Conservation (phyloP, 2,888 invertebrate species). For the Notodonta ziczac region DNA sequence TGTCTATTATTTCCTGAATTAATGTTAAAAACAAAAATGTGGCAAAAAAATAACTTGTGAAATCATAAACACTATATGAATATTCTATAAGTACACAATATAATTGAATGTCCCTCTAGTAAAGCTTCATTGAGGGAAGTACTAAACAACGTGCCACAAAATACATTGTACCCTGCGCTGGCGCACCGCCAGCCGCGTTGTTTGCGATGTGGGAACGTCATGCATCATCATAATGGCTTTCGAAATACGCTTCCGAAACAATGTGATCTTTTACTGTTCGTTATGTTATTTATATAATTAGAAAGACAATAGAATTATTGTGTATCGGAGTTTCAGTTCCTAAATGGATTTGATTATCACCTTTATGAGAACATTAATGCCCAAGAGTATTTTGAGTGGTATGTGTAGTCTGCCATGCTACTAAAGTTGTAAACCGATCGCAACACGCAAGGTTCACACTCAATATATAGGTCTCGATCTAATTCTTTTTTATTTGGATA, state of each 20-base stretch:
- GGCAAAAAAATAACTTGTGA: too few species aligned
- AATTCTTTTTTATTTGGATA: too few species aligned
- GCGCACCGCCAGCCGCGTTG: constrained; percentile 32
- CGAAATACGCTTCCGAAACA: constrained; percentile 24
- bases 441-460: too few species aligned
- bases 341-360: not conserved
- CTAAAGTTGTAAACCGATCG: too few species aligned
- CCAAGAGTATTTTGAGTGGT: too few species aligned
- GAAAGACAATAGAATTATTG: not conserved
- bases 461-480: too few species aligned
- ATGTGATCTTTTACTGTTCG: constrained; percentile 11
- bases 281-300: not conserved
- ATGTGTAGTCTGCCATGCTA: too few species aligned
- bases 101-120: not conserved
- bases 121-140: not conserved
- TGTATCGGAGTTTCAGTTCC: not conserved
- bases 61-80: too few species aligned
- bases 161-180: constrained; percentile 31
- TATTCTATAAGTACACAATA: not conserved
- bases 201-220: constrained; percentile 40
- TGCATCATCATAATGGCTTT: constrained; percentile 44
- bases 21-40: too few species aligned
- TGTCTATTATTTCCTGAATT: too few species aligned
- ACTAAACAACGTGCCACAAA: constrained; percentile 22
- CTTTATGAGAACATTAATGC: not conserved